Evolutionary conservation across 1,140 invertebrate species (phyloP), one percentile per base, ranked within the genome.

Genomic region (Heliconius melpomene): DNA sequence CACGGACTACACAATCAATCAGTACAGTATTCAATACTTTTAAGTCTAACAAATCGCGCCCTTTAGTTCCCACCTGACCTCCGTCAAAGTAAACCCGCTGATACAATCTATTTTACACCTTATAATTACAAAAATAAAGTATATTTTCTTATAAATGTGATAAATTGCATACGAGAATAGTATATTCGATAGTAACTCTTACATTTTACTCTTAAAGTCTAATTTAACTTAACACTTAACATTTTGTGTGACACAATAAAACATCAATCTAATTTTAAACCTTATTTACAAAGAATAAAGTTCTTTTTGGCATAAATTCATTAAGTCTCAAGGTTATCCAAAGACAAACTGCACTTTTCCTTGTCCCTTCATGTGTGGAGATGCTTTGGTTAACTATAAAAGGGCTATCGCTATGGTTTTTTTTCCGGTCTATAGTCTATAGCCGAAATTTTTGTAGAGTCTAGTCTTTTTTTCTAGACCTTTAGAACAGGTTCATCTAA

Each of bases 301-400:
- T 7, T 57, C 7, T 54, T 71, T 38, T 81, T 75, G 2, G n/a
- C 9, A 29, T 26, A 29, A 66, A 29, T 66, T 52, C 66, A 20
- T 74, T 74, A 38, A 40, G 40, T 77, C 72, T 81, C 84, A 85
- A 85, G 84, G 84, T 77, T 85, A 78, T 85, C 82, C 83, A 83
- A 85, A 85, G 84, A 82, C 78, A 77, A 46, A 77, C 75, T 70
- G 77, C 75, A 83, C 77, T 84, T 84, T 84, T 84, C 83, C 83
- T 84, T 78, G 77, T 83, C 79, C 82, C 79, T 83, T 66, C 23
- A 66, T 66, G 60, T 60, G 57, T 66, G 29, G 60, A 66, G 60
- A 66, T 66, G 60, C 60, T 66, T 66, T 66, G 60, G 60, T 80
- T 26, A 74, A 40, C 60, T 66, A 66, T 66, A 66, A 66, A 66